These are phyloP conservation scores for Gymnodraco acuticeps DNA, from an alignment of 2,797 vertebrate genomes.

Conservation along the genomic window DNA sequence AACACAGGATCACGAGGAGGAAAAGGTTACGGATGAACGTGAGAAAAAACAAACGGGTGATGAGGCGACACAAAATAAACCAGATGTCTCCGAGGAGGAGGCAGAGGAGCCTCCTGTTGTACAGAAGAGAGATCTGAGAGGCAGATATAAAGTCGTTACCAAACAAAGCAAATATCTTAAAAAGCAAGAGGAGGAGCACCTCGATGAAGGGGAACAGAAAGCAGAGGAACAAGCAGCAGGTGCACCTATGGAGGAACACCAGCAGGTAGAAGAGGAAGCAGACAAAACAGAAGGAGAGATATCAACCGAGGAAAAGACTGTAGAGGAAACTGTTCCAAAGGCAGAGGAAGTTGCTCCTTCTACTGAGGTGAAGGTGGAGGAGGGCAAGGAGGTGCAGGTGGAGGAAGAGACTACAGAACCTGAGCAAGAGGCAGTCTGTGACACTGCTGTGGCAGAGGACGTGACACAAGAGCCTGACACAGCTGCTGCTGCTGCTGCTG, in stretches of 20 bases:
- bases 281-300: slow-evolving; percentile 4
- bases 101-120: slow-evolving; percentile 12
- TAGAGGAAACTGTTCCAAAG: neutral
- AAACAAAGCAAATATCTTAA: slow-evolving; percentile 2
- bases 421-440: neutral
- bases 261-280: neutral
- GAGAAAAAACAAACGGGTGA: neutral
- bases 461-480: neutral
- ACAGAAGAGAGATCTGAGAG: slow-evolving; percentile 17
- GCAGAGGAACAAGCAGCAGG: neutral
- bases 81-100: slow-evolving; percentile 17
- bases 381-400: neutral
- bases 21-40: slow-evolving; percentile 1
- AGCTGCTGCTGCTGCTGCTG: neutral
- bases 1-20: neutral
- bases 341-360: neutral
- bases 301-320: neutral
- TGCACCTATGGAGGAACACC: neutral
- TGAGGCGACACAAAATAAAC: neutral
- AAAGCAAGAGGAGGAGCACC: neutral
- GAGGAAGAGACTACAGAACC: neutral
- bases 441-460: neutral
- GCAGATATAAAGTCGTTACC: neutral
- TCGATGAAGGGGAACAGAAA: slow-evolving; percentile 9
- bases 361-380: slow-evolving; percentile 18